Conservation (phyloP, 2,888 invertebrate species). For the Rhamnusium bicolor region DNA sequence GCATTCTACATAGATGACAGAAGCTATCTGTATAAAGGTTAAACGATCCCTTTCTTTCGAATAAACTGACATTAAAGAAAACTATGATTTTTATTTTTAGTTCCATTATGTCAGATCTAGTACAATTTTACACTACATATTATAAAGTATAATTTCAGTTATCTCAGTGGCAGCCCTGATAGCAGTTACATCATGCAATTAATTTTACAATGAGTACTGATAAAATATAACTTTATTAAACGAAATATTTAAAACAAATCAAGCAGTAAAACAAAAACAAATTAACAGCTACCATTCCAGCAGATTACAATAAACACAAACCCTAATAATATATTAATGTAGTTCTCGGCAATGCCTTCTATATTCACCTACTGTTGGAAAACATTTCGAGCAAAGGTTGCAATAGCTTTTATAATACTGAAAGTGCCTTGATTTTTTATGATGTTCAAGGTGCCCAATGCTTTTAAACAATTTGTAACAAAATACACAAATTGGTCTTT, state of each 20-base stretch:
- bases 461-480: slow-evolving; percentile 3
- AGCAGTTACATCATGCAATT: no score
- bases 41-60: no score
- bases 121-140: no score
- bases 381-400: background rate
- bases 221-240: background rate
- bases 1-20: no score
- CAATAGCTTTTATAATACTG: background rate
- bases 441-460: background rate
- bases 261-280: background rate
- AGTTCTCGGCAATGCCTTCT: background rate
- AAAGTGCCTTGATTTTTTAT: slow-evolving; percentile 5
- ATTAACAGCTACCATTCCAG: background rate
- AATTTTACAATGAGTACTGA: no score
- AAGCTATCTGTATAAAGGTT: no score
- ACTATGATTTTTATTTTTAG: no score
- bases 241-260: background rate
- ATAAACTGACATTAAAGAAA: no score
- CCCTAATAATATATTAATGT: slow-evolving; percentile 4
- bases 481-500: slow-evolving; percentile 5
- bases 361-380: slow-evolving; percentile 2
- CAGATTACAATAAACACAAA: background rate
- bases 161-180: no score
- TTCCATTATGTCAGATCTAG: no score
- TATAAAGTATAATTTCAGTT: no score